These are phyloP conservation scores for Hippopotamyrus pictus DNA, from an alignment of 2,797 vertebrate species.

Conservation along the genomic window DNA sequence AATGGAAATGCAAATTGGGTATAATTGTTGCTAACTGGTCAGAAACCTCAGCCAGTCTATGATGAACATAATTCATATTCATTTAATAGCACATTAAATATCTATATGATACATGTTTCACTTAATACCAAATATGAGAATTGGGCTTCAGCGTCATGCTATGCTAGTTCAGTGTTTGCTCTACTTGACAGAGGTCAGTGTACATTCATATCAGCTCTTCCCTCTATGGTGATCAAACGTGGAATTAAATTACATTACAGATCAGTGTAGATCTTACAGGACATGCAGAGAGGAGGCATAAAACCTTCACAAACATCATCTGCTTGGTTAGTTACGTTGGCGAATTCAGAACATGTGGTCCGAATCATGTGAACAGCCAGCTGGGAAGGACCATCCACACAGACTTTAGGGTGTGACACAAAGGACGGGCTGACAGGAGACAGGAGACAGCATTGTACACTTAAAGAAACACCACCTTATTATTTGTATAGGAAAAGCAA, in stretches of 20 bases:
- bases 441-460: background rate
- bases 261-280: too few species aligned
- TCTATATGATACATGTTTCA: background rate
- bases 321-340: background rate
- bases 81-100: background rate
- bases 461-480: background rate
- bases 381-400: conserved; percentile 1
- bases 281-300: background rate
- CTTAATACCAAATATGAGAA: background rate
- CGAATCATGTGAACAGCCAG: background rate
- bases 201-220: background rate
- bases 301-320: background rate
- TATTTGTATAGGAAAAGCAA: background rate
- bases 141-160: background rate
- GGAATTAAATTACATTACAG: background rate
- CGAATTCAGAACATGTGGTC: background rate
- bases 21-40: background rate
- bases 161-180: background rate
- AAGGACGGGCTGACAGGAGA: background rate
- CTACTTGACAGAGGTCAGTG: background rate
- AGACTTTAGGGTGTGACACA: background rate
- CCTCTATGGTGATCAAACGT: background rate
- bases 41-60: background rate
- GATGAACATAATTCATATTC: background rate
- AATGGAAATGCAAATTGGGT: background rate